A percentile compares a stretch with the other conserved stretches of the same genome.
phyloP scores from a whole-genome alignment of 2,888 invertebrate genomes.

The Archips crataeganus region DNA sequence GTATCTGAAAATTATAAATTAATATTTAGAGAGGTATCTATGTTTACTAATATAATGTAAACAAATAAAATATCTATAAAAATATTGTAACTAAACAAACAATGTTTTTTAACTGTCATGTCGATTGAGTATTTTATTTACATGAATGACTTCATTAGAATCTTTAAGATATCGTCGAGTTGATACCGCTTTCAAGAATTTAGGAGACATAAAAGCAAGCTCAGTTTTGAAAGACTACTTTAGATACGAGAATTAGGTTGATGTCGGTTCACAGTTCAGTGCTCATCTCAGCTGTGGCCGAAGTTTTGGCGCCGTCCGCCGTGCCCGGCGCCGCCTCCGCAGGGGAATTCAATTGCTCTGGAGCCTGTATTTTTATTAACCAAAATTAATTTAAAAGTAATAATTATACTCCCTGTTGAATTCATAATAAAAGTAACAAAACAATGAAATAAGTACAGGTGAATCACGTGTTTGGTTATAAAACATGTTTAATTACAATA shows the following conservation, averaged over 20 bases:
- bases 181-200: background rate
- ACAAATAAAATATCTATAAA: slow-evolving; percentile 10
- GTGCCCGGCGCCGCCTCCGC: slow-evolving; percentile 54
- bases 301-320: slow-evolving; percentile 60
- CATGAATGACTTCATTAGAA: background rate
- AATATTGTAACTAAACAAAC: background rate
- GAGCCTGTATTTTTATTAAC: slow-evolving; percentile 63
- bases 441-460: background rate
- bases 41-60: background rate
- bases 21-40: background rate
- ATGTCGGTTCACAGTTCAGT: slow-evolving; percentile 85
- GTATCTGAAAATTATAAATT: background rate
- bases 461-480: slow-evolving; percentile 31
- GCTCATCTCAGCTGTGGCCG: slow-evolving; percentile 87
- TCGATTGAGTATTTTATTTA: slow-evolving; percentile 18
- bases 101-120: background rate
- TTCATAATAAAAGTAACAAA: background rate
- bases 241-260: background rate
- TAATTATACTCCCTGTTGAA: background rate
- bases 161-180: background rate
- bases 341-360: slow-evolving; percentile 79
- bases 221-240: slow-evolving; percentile 9
- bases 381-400: background rate
- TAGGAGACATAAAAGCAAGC: background rate
- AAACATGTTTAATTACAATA: slow-evolving; percentile 39